Evolutionary conservation across 2,113 vertebrate genomes (phyloP).

Genomic region (Echinops telfairi): DNA sequence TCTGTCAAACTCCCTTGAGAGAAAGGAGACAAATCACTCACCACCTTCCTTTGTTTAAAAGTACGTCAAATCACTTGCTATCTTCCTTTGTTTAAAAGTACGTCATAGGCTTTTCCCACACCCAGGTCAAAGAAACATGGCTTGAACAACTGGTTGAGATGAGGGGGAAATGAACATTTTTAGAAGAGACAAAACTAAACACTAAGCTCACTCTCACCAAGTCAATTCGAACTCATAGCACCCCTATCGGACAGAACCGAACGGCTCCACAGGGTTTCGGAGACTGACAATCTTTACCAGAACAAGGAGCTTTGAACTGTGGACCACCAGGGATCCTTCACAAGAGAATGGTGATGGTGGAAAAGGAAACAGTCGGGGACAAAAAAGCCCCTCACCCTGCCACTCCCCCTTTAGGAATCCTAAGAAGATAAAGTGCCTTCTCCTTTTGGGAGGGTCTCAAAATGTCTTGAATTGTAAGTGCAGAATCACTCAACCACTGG

Average conservation of each 20-base stretch:
- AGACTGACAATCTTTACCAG: no score
- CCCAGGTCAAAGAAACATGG: background rate
- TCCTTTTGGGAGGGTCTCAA: constrained; percentile 3
- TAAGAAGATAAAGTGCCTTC: background rate
- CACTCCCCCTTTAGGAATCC: background rate
- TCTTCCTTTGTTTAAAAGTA: background rate
- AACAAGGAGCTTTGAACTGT: no score
- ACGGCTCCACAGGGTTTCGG: no score
- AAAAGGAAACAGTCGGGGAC: no score
- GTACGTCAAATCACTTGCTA: background rate
- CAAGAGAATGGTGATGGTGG: no score
- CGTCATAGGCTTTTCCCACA: background rate
- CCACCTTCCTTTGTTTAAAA: background rate
- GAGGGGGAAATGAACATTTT: background rate
- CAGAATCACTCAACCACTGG: constrained; percentile 67
- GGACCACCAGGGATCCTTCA: no score
- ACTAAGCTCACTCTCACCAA: no score
- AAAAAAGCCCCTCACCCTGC: no score
- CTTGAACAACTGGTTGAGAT: fast-evolving
- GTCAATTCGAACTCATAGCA: no score
- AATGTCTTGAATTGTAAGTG: constrained; percentile 44
- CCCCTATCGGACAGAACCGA: no score
- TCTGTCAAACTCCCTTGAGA: background rate
- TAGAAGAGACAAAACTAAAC: background rate
- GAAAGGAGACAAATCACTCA: background rate